phyloP scores from a whole-genome alignment of 2,888 invertebrate genomes.

The Trileptium ribeirensis region DNA sequence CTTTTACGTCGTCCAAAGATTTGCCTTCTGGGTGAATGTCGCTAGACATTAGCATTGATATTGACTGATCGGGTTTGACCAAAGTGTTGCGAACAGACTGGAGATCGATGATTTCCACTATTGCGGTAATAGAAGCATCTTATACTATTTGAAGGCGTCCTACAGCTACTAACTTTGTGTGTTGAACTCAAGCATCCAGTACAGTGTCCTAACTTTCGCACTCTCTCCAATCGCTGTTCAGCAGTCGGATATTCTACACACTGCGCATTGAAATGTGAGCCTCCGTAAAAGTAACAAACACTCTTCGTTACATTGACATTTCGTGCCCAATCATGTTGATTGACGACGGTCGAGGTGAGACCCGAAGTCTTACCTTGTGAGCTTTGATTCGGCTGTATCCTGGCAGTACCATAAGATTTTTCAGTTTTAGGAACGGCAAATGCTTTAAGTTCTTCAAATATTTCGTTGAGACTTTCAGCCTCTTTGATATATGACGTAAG shows the following conservation, averaged over 20 bases:
- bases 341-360: background rate
- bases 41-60: no score
- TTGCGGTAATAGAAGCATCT: background rate
- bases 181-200: background rate
- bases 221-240: background rate
- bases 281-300: background rate
- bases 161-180: background rate
- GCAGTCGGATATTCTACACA: background rate
- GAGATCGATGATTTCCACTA: background rate
- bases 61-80: no score
- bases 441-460: background rate
- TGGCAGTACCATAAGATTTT: background rate
- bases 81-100: background rate
- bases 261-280: background rate
- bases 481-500: background rate
- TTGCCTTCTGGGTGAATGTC: no score
- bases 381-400: background rate
- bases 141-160: background rate
- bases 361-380: no score
- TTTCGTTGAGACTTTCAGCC: background rate
- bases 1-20: no score
- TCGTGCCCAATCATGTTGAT: background rate
- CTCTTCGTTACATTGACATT: background rate
- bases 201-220: background rate
- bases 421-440: background rate